These are phyloP conservation scores for Phoxinus dragarum DNA, from an alignment of 2,797 vertebrate genomes.

Conservation along the genomic window DNA sequence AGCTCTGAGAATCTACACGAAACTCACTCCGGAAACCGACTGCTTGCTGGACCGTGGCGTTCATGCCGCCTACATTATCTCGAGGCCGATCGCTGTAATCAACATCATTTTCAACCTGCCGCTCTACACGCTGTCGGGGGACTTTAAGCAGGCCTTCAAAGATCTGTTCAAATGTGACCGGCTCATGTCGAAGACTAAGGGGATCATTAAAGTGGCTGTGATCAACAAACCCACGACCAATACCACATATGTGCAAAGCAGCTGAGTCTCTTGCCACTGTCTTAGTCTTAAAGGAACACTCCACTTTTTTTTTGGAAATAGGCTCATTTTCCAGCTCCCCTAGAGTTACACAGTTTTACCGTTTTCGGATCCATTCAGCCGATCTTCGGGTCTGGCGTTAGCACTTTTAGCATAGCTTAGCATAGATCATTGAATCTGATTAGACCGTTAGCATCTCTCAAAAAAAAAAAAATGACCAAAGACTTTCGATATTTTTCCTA, in stretches of 20 bases:
- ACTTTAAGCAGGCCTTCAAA: conserved; percentile 68
- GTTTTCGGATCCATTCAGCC: too few relatives aligned
- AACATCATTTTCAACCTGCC: conserved; percentile 74
- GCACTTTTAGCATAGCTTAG: too few relatives aligned
- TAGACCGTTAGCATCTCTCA: too few relatives aligned
- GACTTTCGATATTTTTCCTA: too few relatives aligned
- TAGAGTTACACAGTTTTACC: too few relatives aligned
- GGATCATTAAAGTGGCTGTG: background rate
- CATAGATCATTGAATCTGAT: too few relatives aligned
- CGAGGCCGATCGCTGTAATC: conserved; percentile 72
- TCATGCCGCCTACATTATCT: conserved; percentile 69
- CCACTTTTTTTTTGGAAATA: too few relatives aligned
- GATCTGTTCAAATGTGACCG: conserved; percentile 43
- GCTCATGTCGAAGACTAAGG: background rate
- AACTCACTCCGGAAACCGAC: accelerated
- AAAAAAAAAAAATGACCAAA: too few relatives aligned
- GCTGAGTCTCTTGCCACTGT: background rate
- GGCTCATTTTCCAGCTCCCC: too few relatives aligned
- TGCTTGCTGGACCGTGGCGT: conserved; percentile 37
- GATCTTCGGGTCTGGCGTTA: too few relatives aligned
- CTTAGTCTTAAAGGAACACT: background rate
- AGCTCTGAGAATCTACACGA: conserved; percentile 60
- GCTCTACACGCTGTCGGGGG: conserved; percentile 72
- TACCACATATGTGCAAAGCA: background rate
- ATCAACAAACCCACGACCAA: background rate